Percentiles rank a stretch among this genome's conserved stretches.
Evolutionary conservation across 92 coral and sea anemone species (phyloP).

Genomic region (Ricordea florida): DNA sequence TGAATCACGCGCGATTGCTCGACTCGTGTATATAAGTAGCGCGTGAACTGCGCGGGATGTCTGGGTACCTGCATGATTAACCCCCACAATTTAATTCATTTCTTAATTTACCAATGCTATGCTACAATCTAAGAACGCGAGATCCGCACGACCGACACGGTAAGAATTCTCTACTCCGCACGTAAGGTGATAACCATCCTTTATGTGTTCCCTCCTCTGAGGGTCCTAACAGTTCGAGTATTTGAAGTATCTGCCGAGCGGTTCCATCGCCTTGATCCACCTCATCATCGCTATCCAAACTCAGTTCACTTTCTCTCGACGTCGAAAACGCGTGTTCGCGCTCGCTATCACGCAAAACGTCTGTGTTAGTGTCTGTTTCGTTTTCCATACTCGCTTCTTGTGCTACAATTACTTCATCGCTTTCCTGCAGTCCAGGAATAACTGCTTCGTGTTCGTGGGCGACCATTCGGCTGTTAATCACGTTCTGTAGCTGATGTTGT

Average conservation of each 20-base stretch:
- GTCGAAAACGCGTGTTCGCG: conserved; percentile 21
- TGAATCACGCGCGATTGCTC: no score
- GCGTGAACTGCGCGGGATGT: no score
- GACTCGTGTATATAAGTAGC: no score
- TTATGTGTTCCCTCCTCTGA: conserved; percentile 69
- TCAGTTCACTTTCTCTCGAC: conserved; percentile 16
- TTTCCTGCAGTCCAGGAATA: conserved; percentile 58
- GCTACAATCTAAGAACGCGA: conserved; percentile 44
- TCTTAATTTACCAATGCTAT: neutral
- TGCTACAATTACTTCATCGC: conserved; percentile 56
- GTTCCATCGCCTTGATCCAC: conserved; percentile 79
- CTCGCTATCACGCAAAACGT: conserved; percentile 31
- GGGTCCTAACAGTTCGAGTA: conserved; percentile 88
- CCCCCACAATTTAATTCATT: no score
- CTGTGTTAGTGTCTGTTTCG: conserved; percentile 37
- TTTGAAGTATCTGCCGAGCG: conserved; percentile 85
- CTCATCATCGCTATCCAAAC: conserved; percentile 26
- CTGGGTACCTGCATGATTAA: no score
- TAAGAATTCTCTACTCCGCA: conserved; percentile 71
- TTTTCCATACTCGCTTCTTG: conserved; percentile 14
- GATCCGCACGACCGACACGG: conserved; percentile 76
- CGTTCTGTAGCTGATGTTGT: conserved; percentile 64
- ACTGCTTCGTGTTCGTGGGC: conserved; percentile 79
- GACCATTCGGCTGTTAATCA: conserved; percentile 75
- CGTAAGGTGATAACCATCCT: conserved; percentile 82